Percentiles rank a stretch among this genome's conserved stretches.
Evolutionary conservation across 2,888 invertebrate genomes (phyloP).

Genomic region (Argyresthia goedartella): DNA sequence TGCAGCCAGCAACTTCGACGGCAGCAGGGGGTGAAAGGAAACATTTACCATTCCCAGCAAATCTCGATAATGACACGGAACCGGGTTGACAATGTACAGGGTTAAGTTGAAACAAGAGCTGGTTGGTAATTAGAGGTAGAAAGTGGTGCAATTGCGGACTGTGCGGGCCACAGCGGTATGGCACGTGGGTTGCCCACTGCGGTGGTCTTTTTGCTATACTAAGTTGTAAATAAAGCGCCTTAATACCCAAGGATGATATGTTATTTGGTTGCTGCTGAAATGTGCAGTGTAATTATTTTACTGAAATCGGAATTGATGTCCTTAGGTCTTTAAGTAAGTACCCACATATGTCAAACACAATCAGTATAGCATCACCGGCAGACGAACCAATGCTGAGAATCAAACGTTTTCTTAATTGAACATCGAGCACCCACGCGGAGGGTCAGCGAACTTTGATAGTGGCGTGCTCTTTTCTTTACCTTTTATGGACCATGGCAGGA

Average conservation of each 20-base stretch:
- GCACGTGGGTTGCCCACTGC: too few relatives aligned
- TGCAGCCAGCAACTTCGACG: too few relatives aligned
- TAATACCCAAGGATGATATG: too few relatives aligned
- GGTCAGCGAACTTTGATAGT: constrained; percentile 23
- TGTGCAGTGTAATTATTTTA: too few relatives aligned
- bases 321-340: too few relatives aligned
- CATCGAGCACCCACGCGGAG: constrained; percentile 23
- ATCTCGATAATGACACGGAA: constrained; percentile 50
- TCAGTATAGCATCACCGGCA: constrained; percentile 20
- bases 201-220: too few relatives aligned
- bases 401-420: constrained; percentile 44
- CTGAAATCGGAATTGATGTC: too few relatives aligned
- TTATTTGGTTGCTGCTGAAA: too few relatives aligned
- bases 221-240: too few relatives aligned
- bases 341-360: too few relatives aligned
- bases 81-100: constrained; percentile 41
- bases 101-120: constrained; percentile 32
- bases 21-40: constrained; percentile 9
- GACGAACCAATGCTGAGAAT: constrained; percentile 23
- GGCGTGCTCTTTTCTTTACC: background rate
- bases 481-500: too few relatives aligned
- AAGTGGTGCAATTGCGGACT: constrained; percentile 31
- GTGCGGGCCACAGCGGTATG: background rate
- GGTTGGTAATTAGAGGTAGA: constrained; percentile 52
- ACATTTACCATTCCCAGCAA: constrained; percentile 15